Evolutionary conservation across 2,113 vertebrate species (phyloP), one percentile per base, ranked within the genome.

Genomic region (Crypturellus undulatus): DNA sequence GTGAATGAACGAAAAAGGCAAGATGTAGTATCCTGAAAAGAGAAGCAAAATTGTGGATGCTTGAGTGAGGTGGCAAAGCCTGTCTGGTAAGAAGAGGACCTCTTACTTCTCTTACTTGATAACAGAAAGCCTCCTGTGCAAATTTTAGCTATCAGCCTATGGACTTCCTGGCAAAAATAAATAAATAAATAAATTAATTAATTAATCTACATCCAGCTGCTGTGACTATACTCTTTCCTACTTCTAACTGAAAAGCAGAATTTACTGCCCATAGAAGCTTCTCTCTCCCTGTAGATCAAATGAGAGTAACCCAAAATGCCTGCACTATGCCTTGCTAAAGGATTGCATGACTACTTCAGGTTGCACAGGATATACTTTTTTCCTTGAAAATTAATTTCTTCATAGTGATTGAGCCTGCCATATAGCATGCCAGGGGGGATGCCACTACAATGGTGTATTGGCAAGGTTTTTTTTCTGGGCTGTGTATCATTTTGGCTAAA

Each of bases 1-100:
- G 79, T 68, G 95, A 97, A 92, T 82, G 58, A 76, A 89, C 26
- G 79, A 86, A 88, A 51, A 38, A 51, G 34, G 47, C 16, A 92
- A 58, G 78, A 79, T 4, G 0, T 0, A n/a, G 32, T 30, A 4
- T 52, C 4, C 4, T 63, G 76, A 70, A 87, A 77, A 83, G 59
- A 69, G 17, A 18, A 34, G 26, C 86, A 42, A 81, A 76, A 24
- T 8, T 43, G 25, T 42, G 42, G 12, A 15, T 81, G 38, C 13
- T 64, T 81, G 0, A 1, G 36, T 71, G 43, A 92, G 62, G 40
- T 75, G 38, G 38, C 51, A 90, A 68, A 71, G 52, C 38, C 43
- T 63, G 18, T 51, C 51, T 64, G 69, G 84, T 40, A 18, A 0
- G 0, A 89, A 89, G 38, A 40, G 25, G 86, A n/a, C 43, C 34